Base-by-base conservation (phyloP, 2,888 invertebrate species). In the Tanytarsus gracilentus region DNA sequence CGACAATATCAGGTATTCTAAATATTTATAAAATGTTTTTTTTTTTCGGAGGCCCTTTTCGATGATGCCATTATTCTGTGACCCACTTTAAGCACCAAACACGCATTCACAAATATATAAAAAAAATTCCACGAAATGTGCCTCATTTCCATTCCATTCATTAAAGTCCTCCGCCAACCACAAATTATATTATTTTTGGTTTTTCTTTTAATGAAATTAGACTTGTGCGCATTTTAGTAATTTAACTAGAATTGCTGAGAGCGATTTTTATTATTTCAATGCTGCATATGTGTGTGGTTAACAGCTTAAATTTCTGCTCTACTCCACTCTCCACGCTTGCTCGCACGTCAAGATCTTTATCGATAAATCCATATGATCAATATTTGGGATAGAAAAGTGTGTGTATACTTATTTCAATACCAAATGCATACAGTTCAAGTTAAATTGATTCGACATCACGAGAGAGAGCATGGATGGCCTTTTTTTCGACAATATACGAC, bases 11-110 rank as follows among this genome's bases (percentile, higher is more conserved):
- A 25, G 27, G 25, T 55, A 55, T 55, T 55, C 40, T 55, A 40
- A 55, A 55, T 55, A 55, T 55, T 55, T 55, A 33, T 49, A 49
- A 26, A n/a, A n/a, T n/a, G n/a, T n/a, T n/a, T n/a, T n/a, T 49
- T 7, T 39, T 33, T 55, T 27, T 8, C 25, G 33, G 23, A 14
- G 44, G 9, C 44, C 16, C 6, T 44, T 33, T 6, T 51, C 51
- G 27, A 27, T 26, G 44, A 44, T 36, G n/a, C 36, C n/a, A 36
- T 36, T 36, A 14, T 14, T n/a, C 16, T 16, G 3, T 44, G 44
- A 49, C 49, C 27, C 16, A 49, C n/a, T 25, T 49, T 26, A 7
- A 2, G 14, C 3, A 14, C 27, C 14, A 11, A n/a, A 25, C 5
- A 49, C 27, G 27, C 25, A 44, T 44, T 23, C 36, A 44, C 16